These are phyloP conservation scores for Haliaeetus leucogaster DNA, from an alignment of 2,113 vertebrate genomes.

Conservation along the genomic window DNA sequence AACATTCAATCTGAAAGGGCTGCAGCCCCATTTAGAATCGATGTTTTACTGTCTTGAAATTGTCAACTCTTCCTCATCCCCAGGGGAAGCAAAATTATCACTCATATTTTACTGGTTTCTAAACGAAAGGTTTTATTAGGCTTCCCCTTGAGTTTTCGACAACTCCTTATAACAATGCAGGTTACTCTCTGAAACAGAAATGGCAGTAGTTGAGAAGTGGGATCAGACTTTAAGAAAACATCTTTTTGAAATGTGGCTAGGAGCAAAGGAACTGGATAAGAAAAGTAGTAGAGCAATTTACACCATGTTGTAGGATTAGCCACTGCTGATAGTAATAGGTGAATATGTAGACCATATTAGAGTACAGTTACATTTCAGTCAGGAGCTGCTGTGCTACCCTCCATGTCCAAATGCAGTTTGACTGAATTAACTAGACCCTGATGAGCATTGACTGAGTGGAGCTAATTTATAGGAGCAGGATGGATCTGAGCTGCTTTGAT, in stretches of 20 bases:
- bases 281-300: not conserved
- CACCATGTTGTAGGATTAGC: not conserved
- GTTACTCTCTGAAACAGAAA: not conserved
- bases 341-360: not conserved
- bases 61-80: not conserved
- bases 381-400: not conserved
- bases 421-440: not conserved
- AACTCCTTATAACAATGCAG: not conserved
- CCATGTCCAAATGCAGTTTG: not conserved
- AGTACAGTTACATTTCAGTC: not conserved
- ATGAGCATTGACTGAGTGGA: not conserved
- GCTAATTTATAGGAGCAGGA: not conserved
- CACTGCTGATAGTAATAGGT: not conserved
- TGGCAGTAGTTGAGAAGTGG: not conserved
- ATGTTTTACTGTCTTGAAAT: not conserved
- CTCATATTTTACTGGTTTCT: not conserved
- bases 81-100: not conserved
- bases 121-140: not conserved
- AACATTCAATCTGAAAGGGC: not conserved
- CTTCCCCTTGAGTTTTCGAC: not conserved
- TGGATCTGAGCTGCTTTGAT: not conserved
- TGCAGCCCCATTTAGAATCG: not conserved
- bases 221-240: not conserved
- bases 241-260: not conserved
- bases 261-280: not conserved